Percentiles rank a stretch among this genome's conserved stretches.
Evolutionary conservation across 2,888 invertebrate genomes (phyloP).

Genomic region (Drosophila phalerata): DNA sequence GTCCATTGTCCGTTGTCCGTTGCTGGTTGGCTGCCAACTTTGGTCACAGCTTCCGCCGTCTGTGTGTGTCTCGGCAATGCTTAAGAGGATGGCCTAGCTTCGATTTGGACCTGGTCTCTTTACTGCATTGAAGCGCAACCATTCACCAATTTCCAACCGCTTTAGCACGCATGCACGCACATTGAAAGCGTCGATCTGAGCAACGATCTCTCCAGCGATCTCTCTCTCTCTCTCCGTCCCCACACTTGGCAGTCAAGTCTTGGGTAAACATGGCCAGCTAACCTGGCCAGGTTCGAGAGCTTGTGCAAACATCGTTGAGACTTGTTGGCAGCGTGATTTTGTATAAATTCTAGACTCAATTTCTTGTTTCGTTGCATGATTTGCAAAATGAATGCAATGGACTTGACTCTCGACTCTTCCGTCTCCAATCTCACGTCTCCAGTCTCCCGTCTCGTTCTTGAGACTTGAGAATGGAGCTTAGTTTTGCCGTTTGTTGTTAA

Average conservation of each 20-base stretch:
- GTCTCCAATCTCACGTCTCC: neutral
- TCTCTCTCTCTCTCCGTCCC: conserved; percentile 30
- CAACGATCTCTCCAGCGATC: conserved; percentile 42
- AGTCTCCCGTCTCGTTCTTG: neutral
- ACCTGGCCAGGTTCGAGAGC: conserved; percentile 50
- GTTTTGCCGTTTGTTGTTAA: conserved; percentile 48
- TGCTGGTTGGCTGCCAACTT: conserved; percentile 68
- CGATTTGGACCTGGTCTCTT: conserved; percentile 50
- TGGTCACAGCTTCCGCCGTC: conserved; percentile 78
- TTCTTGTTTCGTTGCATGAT: conserved; percentile 58
- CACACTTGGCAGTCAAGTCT: conserved; percentile 59
- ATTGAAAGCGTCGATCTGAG: conserved; percentile 36
- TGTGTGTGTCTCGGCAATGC: conserved; percentile 12
- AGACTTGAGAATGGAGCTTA: conserved; percentile 29
- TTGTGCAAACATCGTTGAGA: conserved; percentile 81
- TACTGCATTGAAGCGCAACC: conserved; percentile 76
- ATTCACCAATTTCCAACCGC: conserved; percentile 70
- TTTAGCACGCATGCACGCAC: conserved; percentile 54
- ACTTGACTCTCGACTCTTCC: neutral
- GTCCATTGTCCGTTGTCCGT: conserved; percentile 22
- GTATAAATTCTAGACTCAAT: conserved; percentile 68
- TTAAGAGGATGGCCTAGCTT: conserved; percentile 17
- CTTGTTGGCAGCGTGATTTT: conserved; percentile 80
- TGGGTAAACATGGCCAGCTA: conserved; percentile 69
- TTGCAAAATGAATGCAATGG: conserved; percentile 70